Evolutionary conservation across 2,888 invertebrate species (phyloP), one percentile per base, ranked within the genome.

Genomic region (Plemyria rubiginata): DNA sequence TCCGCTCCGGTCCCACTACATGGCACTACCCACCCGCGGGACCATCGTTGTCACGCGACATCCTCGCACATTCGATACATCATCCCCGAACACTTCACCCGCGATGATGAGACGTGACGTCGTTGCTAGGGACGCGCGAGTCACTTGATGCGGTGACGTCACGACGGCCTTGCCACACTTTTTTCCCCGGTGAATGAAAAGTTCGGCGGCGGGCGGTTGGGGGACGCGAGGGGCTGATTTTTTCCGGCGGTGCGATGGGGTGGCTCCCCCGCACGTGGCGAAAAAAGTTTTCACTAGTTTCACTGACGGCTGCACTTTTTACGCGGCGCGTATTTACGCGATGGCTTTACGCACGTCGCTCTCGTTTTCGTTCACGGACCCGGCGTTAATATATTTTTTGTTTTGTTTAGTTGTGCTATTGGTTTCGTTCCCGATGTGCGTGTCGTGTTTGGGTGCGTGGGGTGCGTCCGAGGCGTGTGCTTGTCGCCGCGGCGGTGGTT

Each of bases 181-280:
- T 93, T 93, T 93, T 92, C 87, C 88, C 87, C 87, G 81, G 90
- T 93, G 94, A 94, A 94, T 94, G 94, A 94, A 94, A 94, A 93
- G 93, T 94, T 94, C 86, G 90, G 92, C 88, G 90, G 87, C 91
- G 90, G 90, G 86, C 81, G 90, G 85, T 85, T 81, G 88, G 82
- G 88, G 86, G 88, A 83, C 82, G 88, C 83, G 89, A 86, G 90
- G 90, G 87, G 83, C 83, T 73, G 87, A 87, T 91, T 93, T 92
- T 92, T 92, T 90, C 86, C 86, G 85, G 83, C 85, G 83, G 81
- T 82, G 83, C 76, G 73, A 82, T 86, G 90, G 90, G 90, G 90
- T 87, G 87, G 82, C 82, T 80, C 86, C 88, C 90, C 86, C 89
- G 86, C 85, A 84, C 85, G 84, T 85, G 84, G 83, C 82, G 84